These are phyloP conservation scores for Phrynosoma platyrhinos DNA, from an alignment of 2,113 vertebrate genomes.

Conservation along the genomic window DNA sequence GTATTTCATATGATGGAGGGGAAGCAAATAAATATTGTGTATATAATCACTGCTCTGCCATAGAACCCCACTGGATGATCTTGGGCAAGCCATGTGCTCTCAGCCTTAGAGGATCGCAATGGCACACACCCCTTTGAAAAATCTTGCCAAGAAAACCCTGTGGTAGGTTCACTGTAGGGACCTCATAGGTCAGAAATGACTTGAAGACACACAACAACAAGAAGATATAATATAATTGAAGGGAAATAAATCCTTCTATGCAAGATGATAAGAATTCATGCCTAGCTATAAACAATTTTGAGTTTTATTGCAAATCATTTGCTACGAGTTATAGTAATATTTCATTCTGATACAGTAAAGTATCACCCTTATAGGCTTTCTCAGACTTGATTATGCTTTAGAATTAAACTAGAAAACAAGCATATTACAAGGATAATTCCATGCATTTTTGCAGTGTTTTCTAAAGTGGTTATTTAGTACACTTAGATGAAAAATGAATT, in stretches of 20 bases:
- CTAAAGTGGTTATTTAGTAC: background rate
- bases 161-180: too few species aligned
- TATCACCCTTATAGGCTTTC: background rate
- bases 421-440: background rate
- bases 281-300: background rate
- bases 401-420: conserved; percentile 15
- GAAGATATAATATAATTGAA: conserved; percentile 30
- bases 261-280: conserved; percentile 21
- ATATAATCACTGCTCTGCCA: too few species aligned
- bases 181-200: too few species aligned
- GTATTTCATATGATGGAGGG: background rate
- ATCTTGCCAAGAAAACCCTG: too few species aligned
- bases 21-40: conserved; percentile 39
- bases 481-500: background rate
- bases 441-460: background rate
- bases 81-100: too few species aligned
- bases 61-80: too few species aligned
- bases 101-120: too few species aligned
- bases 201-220: conserved; percentile 39
- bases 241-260: conserved; percentile 11
- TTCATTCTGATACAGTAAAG: conserved; percentile 9
- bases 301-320: conserved; percentile 35
- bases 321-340: conserved; percentile 14
- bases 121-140: too few species aligned
- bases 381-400: conserved; percentile 24